phyloP scores from a whole-genome alignment of 2,888 invertebrate genomes.

The Eupithecia subumbrata region DNA sequence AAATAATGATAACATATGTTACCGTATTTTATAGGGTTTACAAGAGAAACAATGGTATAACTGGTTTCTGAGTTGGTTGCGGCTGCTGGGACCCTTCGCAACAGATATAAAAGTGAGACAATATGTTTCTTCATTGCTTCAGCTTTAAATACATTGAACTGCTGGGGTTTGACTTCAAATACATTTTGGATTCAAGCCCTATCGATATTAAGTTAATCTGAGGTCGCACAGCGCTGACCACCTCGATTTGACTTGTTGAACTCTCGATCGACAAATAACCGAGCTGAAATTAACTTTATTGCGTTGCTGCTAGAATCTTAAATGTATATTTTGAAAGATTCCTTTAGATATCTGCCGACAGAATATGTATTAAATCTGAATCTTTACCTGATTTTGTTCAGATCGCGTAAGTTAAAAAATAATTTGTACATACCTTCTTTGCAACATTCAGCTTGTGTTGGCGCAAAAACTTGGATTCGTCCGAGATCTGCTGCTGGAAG shows the following conservation, averaged over 20 bases:
- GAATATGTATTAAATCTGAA: neutral
- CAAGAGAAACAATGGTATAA: neutral
- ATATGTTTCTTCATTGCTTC: neutral
- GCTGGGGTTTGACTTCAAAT: neutral
- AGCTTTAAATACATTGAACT: neutral
- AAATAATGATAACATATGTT: neutral
- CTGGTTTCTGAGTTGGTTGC: neutral
- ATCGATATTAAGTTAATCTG: neutral
- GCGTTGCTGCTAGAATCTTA: neutral
- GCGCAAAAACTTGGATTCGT: slow-evolving; percentile 94
- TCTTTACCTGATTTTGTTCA: no score
- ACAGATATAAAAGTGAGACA: neutral
- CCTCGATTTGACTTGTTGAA: neutral
- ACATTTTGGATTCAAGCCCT: neutral
- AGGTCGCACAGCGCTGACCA: neutral
- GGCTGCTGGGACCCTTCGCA: neutral
- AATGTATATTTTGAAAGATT: neutral
- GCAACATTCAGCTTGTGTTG: slow-evolving; percentile 92
- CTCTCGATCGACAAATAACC: neutral
- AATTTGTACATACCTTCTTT: slow-evolving; percentile 86
- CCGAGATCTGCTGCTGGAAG: slow-evolving; percentile 97
- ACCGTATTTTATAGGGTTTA: neutral
- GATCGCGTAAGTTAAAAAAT: no score
- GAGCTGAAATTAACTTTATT: neutral
- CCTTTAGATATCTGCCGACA: neutral